phyloP scores from a whole-genome alignment of 2,113 vertebrate genomes.

The Mugil cephalus region DNA sequence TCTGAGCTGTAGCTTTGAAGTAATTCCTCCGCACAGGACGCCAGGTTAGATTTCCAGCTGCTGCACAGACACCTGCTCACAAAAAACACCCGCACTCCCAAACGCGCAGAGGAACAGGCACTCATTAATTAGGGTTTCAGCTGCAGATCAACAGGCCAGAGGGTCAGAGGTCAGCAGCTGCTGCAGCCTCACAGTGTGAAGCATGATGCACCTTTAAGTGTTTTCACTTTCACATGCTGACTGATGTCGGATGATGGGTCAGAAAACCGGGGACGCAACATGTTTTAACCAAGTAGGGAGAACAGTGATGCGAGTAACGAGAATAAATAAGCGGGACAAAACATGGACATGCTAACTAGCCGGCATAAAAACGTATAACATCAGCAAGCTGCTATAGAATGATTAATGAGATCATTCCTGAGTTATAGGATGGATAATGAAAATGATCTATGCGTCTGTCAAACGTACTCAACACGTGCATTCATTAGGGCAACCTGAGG shows the following conservation, averaged over 20 bases:
- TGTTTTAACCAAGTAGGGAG: not conserved
- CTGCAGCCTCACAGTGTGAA: not conserved
- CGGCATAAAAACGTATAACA: slow-evolving; percentile 22
- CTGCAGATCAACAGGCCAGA: slow-evolving; percentile 3
- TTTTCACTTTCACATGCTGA: not conserved
- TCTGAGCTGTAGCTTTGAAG: too few species aligned
- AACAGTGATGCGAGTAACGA: not conserved
- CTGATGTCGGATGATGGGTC: not conserved
- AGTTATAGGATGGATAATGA: slow-evolving; percentile 37
- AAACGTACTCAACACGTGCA: not conserved
- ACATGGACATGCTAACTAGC: slow-evolving; percentile 45
- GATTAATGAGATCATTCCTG: slow-evolving; percentile 46
- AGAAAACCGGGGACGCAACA: not conserved
- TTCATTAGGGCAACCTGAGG: not conserved
- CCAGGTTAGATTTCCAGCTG: slow-evolving; percentile 16
- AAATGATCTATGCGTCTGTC: not conserved
- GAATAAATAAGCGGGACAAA: slow-evolving; percentile 19
- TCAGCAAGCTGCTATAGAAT: slow-evolving; percentile 33
- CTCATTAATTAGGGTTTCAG: slow-evolving; percentile 27
- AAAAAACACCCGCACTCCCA: not conserved
- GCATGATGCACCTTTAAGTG: not conserved
- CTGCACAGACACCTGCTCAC: slow-evolving; percentile 10
- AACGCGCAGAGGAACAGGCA: not conserved
- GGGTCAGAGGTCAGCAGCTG: slow-evolving; percentile 47
- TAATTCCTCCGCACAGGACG: slow-evolving; percentile 12